A percentile compares a stretch with the other conserved stretches of the same genome.
These are phyloP conservation scores for Mesochorus sp. DNA, from an alignment of 2,888 invertebrate genomes.

Conservation along the genomic window DNA sequence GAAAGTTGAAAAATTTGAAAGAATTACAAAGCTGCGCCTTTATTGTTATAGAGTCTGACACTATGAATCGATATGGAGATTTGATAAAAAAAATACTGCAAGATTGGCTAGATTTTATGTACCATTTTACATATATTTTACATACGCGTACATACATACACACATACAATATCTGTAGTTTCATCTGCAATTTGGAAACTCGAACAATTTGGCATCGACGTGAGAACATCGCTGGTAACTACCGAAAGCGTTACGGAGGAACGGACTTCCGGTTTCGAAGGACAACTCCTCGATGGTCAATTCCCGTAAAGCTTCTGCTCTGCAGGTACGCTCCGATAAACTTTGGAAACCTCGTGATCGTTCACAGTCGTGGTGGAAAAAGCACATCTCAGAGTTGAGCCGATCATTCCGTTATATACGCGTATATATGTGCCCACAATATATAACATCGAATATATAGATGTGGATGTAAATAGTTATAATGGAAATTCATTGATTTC, in stretches of 20 bases:
- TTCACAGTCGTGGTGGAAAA: neutral
- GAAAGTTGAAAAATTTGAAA: too few species aligned
- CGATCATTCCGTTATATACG: neutral
- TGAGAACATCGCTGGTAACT: slow-evolving; percentile 24
- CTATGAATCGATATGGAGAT: too few species aligned
- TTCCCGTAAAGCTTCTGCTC: slow-evolving; percentile 31
- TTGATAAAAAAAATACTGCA: too few species aligned
- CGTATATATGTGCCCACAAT: too few species aligned
- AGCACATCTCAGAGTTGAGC: neutral
- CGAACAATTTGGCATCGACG: slow-evolving; percentile 21
- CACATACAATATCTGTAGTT: too few species aligned
- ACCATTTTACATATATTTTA: too few species aligned
- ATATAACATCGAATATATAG: neutral
- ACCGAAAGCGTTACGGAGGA: slow-evolving; percentile 23
- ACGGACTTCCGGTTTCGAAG: slow-evolving; percentile 50
- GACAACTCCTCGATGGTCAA: slow-evolving; percentile 47
- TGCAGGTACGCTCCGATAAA: slow-evolving; percentile 4
- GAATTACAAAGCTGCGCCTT: too few species aligned
- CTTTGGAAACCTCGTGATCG: slow-evolving; percentile 5
- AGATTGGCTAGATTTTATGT: too few species aligned
- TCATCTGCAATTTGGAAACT: slow-evolving; percentile 34
- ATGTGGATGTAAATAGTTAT: neutral
- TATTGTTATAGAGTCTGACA: too few species aligned
- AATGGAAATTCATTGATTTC: neutral
- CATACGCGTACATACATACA: neutral